These are phyloP conservation scores for Ammospiza maritima DNA, from an alignment of 2,797 vertebrate species.

Conservation along the genomic window DNA sequence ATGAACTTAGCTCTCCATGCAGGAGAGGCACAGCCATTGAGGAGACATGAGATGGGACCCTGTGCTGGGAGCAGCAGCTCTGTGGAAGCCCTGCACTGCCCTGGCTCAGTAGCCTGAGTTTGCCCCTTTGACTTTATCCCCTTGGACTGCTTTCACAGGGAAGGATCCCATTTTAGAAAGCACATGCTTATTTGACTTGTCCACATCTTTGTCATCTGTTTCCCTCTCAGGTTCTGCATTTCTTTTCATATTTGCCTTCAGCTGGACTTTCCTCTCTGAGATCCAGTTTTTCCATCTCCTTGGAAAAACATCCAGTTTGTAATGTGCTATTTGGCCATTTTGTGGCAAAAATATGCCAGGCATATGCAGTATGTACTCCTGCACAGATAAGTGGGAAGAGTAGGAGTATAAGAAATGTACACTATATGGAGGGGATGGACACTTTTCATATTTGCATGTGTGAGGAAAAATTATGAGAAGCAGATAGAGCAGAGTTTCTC, in stretches of 20 bases:
- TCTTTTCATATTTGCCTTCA: not conserved
- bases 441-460: not conserved
- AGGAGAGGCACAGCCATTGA: not conserved
- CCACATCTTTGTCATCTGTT: not conserved
- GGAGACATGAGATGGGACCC: not conserved
- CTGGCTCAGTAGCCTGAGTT: not conserved
- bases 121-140: not conserved
- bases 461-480: not conserved
- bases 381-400: not conserved
- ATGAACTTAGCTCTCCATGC: not conserved
- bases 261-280: not conserved
- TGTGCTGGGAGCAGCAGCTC: not conserved
- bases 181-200: not conserved
- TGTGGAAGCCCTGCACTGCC: not conserved
- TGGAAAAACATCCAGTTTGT: not conserved
- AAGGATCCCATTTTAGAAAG: not conserved
- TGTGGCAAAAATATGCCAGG: not conserved
- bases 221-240: not conserved
- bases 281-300: not conserved
- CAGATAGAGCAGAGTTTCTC: not conserved
- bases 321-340: not conserved
- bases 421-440: not conserved
- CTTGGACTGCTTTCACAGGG: not conserved
- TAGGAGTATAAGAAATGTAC: not conserved
- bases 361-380: not conserved